These are phyloP conservation scores for Oenanthe melanoleuca DNA, from an alignment of 2,113 vertebrate species.

Conservation along the genomic window DNA sequence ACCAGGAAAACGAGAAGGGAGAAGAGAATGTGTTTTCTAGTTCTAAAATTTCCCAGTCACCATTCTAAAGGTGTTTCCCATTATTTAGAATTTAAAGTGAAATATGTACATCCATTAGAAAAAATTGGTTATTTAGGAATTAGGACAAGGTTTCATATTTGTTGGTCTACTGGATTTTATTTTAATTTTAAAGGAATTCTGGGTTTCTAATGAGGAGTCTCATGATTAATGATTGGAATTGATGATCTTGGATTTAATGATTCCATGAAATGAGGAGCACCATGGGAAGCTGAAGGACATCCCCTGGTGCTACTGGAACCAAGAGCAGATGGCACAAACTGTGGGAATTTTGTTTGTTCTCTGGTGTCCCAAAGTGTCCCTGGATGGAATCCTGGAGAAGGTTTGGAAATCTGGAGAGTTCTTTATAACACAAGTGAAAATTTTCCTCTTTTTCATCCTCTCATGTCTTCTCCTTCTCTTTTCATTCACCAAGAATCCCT, in stretches of 20 bases:
- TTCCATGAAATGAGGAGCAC: neutral
- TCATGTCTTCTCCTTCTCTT: neutral
- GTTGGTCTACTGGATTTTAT: neutral
- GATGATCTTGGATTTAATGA: neutral
- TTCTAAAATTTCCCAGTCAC: neutral
- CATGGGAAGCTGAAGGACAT: neutral
- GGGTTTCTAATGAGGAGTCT: neutral
- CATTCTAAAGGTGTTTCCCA: neutral
- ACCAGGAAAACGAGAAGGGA: neutral
- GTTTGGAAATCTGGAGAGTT: neutral
- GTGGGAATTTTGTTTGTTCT: neutral
- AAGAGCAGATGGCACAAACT: neutral
- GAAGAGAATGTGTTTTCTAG: neutral
- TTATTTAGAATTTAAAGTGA: neutral
- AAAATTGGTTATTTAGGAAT: neutral
- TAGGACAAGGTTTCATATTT: neutral
- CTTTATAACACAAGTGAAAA: neutral
- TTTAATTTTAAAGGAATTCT: neutral
- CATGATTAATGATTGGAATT: neutral
- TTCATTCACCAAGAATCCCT: neutral
- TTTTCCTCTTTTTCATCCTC: neutral
- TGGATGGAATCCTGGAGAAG: neutral
- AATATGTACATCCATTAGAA: rapidly evolving
- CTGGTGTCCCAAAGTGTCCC: neutral
- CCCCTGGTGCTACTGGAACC: neutral